Evolutionary conservation across 2,888 invertebrate genomes (phyloP).

Genomic region (Temnothorax ravouxi): DNA sequence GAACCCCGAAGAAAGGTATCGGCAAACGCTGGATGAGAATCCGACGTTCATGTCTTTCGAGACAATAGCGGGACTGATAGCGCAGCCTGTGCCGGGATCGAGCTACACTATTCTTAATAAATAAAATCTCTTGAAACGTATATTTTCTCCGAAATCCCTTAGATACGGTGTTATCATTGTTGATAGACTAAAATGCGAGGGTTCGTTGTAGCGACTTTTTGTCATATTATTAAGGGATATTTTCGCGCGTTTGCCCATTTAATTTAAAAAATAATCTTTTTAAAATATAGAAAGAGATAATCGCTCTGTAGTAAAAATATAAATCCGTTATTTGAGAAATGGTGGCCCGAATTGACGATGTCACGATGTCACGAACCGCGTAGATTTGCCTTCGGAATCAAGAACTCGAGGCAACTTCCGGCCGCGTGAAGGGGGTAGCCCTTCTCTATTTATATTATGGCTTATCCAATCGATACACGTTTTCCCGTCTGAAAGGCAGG

Average conservation of each 20-base stretch:
- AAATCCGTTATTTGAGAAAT: not conserved
- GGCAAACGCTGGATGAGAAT: conserved; percentile 59
- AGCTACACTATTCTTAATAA: conserved; percentile 63
- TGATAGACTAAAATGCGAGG: not conserved
- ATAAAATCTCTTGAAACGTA: conserved; percentile 6
- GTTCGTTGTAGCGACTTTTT: not conserved
- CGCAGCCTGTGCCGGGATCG: conserved; percentile 58
- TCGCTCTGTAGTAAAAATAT: not conserved
- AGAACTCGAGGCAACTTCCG: conserved; percentile 41
- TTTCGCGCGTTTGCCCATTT: not conserved
- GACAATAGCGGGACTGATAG: conserved; percentile 69
- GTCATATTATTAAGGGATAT: not conserved
- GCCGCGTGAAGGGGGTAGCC: conserved; percentile 54
- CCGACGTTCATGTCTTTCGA: conserved; percentile 70
- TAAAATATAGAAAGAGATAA: not conserved
- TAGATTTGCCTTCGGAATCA: conserved; percentile 17
- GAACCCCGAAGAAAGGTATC: conserved; percentile 62
- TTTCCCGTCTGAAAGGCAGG: conserved; percentile 78
- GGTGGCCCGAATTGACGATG: not conserved
- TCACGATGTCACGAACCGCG: not conserved
- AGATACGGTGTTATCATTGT: not conserved
- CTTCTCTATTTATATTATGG: conserved; percentile 76
- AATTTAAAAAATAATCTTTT: not conserved
- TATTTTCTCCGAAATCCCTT: not conserved
- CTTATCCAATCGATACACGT: conserved; percentile 83